These are phyloP conservation scores for Halichondria panicea DNA, from an alignment of 37 sponge, comb jelly and placozoan genomes.

Conservation along the genomic window DNA sequence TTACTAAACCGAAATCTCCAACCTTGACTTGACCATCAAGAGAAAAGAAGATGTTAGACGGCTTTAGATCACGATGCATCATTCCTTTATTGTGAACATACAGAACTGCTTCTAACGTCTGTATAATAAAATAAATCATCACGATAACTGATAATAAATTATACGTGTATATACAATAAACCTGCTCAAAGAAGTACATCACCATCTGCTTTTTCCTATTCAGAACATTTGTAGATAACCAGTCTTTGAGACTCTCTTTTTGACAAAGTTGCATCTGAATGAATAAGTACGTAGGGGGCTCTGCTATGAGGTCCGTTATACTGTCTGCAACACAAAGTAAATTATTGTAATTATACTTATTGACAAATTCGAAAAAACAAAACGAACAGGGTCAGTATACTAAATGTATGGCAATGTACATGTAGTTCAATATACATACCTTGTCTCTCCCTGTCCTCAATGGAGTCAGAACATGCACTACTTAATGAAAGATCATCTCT, in stretches of 20 bases:
- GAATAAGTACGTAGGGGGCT: constrained; percentile 66
- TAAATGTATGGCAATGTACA: not conserved
- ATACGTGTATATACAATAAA: not conserved
- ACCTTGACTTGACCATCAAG: constrained; percentile 85
- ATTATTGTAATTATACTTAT: not conserved
- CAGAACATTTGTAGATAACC: constrained; percentile 54
- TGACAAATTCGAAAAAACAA: too few relatives aligned
- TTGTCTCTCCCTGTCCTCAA: constrained; percentile 20
- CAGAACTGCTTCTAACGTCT: constrained; percentile 83
- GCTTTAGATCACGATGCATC: constrained; percentile 95
- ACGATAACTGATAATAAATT: not conserved
- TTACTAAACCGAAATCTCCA: constrained; percentile 95
- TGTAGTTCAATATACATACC: not conserved
- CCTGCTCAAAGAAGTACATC: constrained; percentile 71
- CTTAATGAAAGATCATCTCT: constrained; percentile 32
- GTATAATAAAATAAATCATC: not conserved
- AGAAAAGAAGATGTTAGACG: constrained; percentile 92
- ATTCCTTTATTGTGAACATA: constrained; percentile 86
- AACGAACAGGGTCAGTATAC: not conserved
- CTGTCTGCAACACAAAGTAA: constrained; percentile 19
- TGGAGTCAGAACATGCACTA: not conserved
- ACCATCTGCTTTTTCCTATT: constrained; percentile 24
- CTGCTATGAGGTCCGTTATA: constrained; percentile 7
- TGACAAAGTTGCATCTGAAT: constrained; percentile 95
- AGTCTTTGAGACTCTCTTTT: constrained; percentile 83